These are phyloP conservation scores for Falco cherrug DNA, from an alignment of 2,797 vertebrate genomes.

Conservation along the genomic window DNA sequence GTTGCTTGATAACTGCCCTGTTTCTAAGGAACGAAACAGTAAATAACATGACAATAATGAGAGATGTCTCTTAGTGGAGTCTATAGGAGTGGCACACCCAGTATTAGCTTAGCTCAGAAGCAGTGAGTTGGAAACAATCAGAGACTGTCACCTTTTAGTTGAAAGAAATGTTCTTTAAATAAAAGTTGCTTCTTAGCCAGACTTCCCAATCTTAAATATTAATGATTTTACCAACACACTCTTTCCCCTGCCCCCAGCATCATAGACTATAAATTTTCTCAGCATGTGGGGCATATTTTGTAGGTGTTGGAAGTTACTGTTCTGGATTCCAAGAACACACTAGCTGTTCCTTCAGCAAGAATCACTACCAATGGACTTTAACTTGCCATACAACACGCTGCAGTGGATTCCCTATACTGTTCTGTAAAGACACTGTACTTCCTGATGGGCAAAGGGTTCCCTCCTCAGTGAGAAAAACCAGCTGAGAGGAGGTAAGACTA, in stretches of 20 bases:
- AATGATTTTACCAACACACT: neutral
- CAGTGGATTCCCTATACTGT: neutral
- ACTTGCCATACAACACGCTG: neutral
- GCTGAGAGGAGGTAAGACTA: neutral
- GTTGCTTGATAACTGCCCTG: accelerated
- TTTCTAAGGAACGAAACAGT: neutral
- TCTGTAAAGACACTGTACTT: neutral
- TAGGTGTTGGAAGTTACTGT: neutral
- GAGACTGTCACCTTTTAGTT: neutral
- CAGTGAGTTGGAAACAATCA: neutral
- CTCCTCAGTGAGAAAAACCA: neutral
- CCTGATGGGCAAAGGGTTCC: neutral
- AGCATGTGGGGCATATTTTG: neutral
- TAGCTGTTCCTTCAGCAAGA: neutral
- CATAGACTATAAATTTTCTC: neutral
- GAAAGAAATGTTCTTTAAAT: neutral
- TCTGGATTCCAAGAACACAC: neutral
- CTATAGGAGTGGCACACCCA: neutral
- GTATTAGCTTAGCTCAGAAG: neutral
- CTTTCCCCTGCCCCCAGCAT: neutral
- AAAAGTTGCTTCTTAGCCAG: neutral
- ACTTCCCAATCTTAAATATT: neutral
- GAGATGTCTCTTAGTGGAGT: neutral
- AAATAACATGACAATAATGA: neutral
- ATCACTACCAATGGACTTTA: neutral